Base-by-base conservation (phyloP, 2,113 vertebrate species). In the Tragelaphus imberbis region DNA sequence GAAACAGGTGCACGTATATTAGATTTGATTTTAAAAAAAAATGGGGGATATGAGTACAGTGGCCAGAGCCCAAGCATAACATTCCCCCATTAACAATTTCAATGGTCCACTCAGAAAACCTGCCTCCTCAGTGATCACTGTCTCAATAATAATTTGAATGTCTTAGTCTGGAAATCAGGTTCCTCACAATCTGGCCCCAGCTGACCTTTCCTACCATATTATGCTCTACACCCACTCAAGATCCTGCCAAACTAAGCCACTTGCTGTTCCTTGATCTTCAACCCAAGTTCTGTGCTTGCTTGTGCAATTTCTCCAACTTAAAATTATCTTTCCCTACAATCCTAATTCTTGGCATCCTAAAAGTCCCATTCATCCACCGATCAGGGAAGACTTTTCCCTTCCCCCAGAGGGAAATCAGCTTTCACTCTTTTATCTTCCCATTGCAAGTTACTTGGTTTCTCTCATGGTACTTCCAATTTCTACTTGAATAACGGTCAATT, bases 111-210 rank as follows among this genome's bases (percentile, higher is more conserved):
- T 94, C 77, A 96, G 77, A 94, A 94, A 91, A 56, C 36, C 30
- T 92, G 85, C 33, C 79, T 65, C 56, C 55, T 75, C 68, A 33
- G 25, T 55, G 56, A 89, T 97, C 91, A 87, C 77, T 87, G 91
- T 89, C 93, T 96, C 86, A 80, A 81, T 81, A 96, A 97, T 87
- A 96, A 97, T 90, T 25, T 89, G 89, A 95, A 91, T 25, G 47
- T 49, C 71, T 95, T 51, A 25, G 77, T 88, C 88, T 97, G 89
- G 91, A 97, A 97, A 97, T 97, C 90, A 92, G 80, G 90, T 89
- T 97, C 63, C 89, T 97, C 93, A 91, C 61, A 94, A 87, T 75
- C 93, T 97, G 68, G 94, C 95, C 95, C 94, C 88, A 97, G 2
- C 15, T 95, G 94, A 97, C 91, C 96, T 98, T 93, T 88, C 94